Evolutionary conservation across 2,888 invertebrate genomes (phyloP), one percentile per base, ranked within the genome.

Genomic region (Yponomeuta evonymella): DNA sequence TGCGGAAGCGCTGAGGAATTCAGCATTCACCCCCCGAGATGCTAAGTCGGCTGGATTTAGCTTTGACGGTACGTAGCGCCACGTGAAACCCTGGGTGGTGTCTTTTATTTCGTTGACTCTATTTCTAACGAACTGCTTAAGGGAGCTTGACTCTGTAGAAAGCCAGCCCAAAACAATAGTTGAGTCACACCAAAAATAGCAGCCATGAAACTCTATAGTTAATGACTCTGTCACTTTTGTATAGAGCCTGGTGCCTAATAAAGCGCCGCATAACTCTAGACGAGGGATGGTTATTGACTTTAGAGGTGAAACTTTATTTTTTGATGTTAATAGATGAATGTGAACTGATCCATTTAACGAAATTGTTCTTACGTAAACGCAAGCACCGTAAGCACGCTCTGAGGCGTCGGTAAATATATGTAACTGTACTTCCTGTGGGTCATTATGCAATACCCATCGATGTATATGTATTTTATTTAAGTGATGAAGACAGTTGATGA

Each of bases 41-140:
- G 62, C 30, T 58, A 67, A 11, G 29, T 71, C 71, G 12, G 71
- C 64, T 29, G 71, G 71, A 69, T 71, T 71, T 29, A 69, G 51
- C 23, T 63, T 36, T 1, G 71, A 43, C 30, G 71, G 68, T 29
- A 71, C 63, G 64, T 71, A 68, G 48, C 69, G 8, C 68, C 71
- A 69, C 33, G 5, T 64, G 67, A 69, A 23, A 63, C 36, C 68
- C 12, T 12, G 30, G 1, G 71, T 71, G n/a, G 63, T 67, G 2
- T 74, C 70, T 58, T 75, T 71, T 29, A 77, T 74, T 67, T 74
- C 73, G 10, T 29, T 48, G 0, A 76, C 74, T 23, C 77, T 70
- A 67, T 76, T 74, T 2, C 72, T 12, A 6, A 76, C 76, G 71
- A 75, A 77, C 0, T 73, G 70, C 71, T 77, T 74, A 6, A 75